phyloP scores from a whole-genome alignment of 2,113 vertebrate species.

The Candoia aspera region DNA sequence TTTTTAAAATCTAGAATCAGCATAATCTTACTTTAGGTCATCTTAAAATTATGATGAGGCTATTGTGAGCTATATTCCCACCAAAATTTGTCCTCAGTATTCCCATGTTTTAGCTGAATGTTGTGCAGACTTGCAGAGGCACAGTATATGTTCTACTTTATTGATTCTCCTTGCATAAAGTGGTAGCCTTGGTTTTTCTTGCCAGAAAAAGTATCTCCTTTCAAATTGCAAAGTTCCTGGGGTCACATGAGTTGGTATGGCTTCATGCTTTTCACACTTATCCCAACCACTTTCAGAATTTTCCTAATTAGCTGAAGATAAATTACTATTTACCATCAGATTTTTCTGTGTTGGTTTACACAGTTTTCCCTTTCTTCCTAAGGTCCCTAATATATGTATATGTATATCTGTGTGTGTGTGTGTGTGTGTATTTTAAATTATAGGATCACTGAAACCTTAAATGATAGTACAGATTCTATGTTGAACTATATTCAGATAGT shows the following conservation, averaged over 20 bases:
- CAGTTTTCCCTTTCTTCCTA: background rate
- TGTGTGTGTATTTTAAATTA: too few species aligned
- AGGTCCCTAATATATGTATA: background rate
- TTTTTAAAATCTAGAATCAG: background rate
- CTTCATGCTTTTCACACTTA: background rate
- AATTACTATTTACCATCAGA: background rate
- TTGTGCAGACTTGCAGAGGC: background rate
- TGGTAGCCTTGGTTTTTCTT: background rate
- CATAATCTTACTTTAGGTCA: background rate
- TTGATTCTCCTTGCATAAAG: background rate
- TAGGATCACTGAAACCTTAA: background rate
- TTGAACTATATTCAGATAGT: background rate
- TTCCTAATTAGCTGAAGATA: background rate
- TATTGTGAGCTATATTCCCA: background rate
- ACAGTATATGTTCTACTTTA: background rate
- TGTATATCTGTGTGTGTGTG: too few species aligned
- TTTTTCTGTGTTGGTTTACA: slow-evolving; percentile 10
- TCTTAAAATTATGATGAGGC: background rate
- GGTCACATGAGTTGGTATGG: background rate
- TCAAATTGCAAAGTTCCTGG: background rate
- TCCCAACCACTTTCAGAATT: background rate
- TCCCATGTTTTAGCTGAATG: background rate
- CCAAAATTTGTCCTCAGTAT: background rate
- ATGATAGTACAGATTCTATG: background rate
- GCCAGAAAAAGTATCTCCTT: background rate